Evolutionary conservation across 64 coral and sea anemone species (phyloP), one percentile per base, ranked within the genome.

Genomic region (Stichodactyla helianthus): DNA sequence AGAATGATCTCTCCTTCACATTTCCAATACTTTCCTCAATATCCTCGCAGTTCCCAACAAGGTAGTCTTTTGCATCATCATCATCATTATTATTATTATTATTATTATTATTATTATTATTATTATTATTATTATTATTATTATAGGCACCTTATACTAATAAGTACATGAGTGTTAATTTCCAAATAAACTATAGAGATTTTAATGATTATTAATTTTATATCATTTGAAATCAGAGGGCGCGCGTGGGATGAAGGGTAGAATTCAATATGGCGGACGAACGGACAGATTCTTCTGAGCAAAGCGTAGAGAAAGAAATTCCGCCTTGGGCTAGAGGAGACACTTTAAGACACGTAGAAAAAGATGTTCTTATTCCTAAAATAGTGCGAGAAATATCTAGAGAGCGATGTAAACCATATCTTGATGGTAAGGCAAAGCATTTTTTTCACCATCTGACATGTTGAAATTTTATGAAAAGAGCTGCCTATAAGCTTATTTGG

Each of bases 311-410:
- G 18, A 27, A 44, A 89, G 83, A 53, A 50, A 88, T 98, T 20
- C 63, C 96, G n/a, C 88, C 93, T 54, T 98, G 92, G 92, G 96
- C 92, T 6, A 82, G 78, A 31, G 96, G 93, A 17, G 87, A 92
- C 35, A 61, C 84, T 71, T 86, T 98, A 9, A 82, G 96, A 86
- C 88, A 94, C 82, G 96, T 98, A 28, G 96, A 98, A 79, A 94
- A 85, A 87, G 93, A 98, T 81, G 96, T 98, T 55, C 87, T 98
- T 22, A 98, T 98, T 84, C 96, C 96, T 44, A 98, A 98, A 82
- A 94, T 98, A 57, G 88, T 98, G 51, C 87, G 96, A 89, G 96
- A 98, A 79, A 91, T 79, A 56, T 93, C 96, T 13, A 92, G 88
- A 62, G 90, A 87, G 10, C 89, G 87, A 82, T 98, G 96, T 71